A percentile compares a stretch with the other conserved stretches of the same genome.
These are phyloP conservation scores for Notoglanidium macrostoma DNA, from an alignment of 2,797 vertebrate species.

Conservation along the genomic window DNA sequence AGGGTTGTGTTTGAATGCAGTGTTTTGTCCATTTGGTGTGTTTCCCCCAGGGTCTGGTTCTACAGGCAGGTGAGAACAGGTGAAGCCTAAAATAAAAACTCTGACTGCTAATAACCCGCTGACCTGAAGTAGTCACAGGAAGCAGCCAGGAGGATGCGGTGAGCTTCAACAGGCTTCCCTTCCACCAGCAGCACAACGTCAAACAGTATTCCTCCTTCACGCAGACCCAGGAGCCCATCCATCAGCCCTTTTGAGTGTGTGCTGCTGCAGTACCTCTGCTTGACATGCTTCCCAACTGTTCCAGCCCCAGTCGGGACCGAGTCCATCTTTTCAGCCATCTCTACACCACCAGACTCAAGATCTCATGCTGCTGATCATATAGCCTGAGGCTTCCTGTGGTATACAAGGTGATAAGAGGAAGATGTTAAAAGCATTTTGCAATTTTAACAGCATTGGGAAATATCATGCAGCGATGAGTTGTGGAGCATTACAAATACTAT, in stretches of 20 bases:
- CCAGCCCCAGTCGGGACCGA: conserved; percentile 65
- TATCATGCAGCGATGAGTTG: neutral
- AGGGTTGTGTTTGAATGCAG: neutral
- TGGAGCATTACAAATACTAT: neutral
- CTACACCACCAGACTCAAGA: neutral
- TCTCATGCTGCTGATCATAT: conserved; percentile 40
- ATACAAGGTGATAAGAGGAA: neutral
- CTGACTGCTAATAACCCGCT: neutral
- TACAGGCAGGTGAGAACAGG: neutral
- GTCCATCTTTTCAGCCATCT: conserved; percentile 81
- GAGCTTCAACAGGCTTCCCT: conserved; percentile 85
- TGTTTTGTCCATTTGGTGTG: neutral
- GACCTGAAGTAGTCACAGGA: conserved; percentile 97
- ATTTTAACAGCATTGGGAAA: neutral
- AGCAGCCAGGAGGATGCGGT: conserved; percentile 92
- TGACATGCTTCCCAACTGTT: conserved; percentile 66
- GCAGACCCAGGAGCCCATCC: conserved; percentile 84
- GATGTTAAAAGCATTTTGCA: neutral
- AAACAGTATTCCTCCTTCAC: conserved; percentile 85
- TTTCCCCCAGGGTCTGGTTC: neutral
- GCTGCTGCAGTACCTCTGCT: conserved; percentile 82
- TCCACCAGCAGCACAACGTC: conserved; percentile 93
- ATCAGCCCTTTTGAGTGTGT: conserved; percentile 86
- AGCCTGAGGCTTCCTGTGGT: neutral
- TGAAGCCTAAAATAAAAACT: neutral